A percentile compares a stretch with the other conserved stretches of the same genome.
Evolutionary conservation across 2,888 invertebrate genomes (phyloP).

Genomic region (Dyspetes luteomarginatus): DNA sequence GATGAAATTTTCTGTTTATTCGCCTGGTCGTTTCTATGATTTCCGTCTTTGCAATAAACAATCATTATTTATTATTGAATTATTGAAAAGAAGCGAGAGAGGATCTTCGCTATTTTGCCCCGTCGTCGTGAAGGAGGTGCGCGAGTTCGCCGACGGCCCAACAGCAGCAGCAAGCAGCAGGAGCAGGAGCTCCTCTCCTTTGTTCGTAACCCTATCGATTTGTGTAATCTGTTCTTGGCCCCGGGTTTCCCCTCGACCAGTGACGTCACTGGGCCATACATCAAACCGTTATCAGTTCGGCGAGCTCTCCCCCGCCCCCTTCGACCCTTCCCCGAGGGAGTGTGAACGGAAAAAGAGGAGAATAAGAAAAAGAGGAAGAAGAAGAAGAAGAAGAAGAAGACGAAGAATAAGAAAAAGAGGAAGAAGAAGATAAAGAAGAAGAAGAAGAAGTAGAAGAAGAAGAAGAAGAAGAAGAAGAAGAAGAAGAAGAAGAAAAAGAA

Average conservation of each 20-base stretch:
- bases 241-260: constrained; percentile 77
- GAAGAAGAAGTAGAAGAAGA: constrained; percentile 34
- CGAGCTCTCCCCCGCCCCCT: constrained; percentile 69
- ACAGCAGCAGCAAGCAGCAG: constrained; percentile 51
- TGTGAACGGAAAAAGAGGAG: constrained; percentile 25
- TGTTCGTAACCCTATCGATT: constrained; percentile 81
- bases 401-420: constrained; percentile 30
- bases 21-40: too few species aligned
- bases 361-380: constrained; percentile 49
- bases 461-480: constrained; percentile 22
- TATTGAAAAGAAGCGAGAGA: neutral
- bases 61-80: too few species aligned
- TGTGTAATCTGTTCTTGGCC: constrained; percentile 80
- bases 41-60: too few species aligned
- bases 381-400: constrained; percentile 20
- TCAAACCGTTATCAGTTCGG: constrained; percentile 82
- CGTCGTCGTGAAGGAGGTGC: constrained; percentile 57
- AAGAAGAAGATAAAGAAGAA: constrained; percentile 19
- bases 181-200: constrained; percentile 70
- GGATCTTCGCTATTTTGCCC: constrained; percentile 38
- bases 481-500: constrained; percentile 34
- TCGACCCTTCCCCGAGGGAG: constrained; percentile 49
- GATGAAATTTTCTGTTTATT: too few species aligned
- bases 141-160: constrained; percentile 61
- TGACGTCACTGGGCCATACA: constrained; percentile 77